Evolutionary conservation across 2,888 invertebrate species (phyloP).

Genomic region (Drosophila ezoana): DNA sequence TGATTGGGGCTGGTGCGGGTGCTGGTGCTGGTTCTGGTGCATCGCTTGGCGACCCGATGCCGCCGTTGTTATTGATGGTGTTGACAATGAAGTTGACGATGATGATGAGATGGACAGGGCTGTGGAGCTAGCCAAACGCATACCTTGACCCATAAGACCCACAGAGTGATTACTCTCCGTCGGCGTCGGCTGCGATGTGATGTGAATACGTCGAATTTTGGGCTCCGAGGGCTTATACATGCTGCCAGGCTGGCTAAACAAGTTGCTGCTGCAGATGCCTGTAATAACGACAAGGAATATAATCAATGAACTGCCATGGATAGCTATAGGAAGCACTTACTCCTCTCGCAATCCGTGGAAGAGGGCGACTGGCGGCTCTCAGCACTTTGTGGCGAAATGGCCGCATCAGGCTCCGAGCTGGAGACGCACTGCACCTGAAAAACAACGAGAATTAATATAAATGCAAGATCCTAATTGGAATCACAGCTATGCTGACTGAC

Average conservation of each 20-base stretch:
- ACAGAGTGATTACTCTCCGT: constrained; percentile 59
- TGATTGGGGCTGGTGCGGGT: constrained; percentile 25
- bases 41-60: constrained; percentile 43
- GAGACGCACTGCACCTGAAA: constrained; percentile 95
- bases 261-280: constrained; percentile 65
- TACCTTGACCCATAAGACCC: constrained; percentile 67
- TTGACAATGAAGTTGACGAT: constrained; percentile 43
- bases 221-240: constrained; percentile 84
- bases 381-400: constrained; percentile 85
- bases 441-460: not conserved
- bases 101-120: constrained; percentile 59
- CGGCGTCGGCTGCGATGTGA: constrained; percentile 73
- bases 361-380: constrained; percentile 85
- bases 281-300: not conserved
- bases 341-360: constrained; percentile 84
- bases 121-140: constrained; percentile 62
- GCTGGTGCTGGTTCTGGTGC: constrained; percentile 47
- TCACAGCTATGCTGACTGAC: constrained; percentile 52
- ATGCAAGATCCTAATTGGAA: not conserved
- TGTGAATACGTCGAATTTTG: constrained; percentile 82
- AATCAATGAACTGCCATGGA: not conserved
- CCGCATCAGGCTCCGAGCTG: constrained; percentile 92
- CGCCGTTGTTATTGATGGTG: constrained; percentile 50
- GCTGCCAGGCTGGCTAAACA: constrained; percentile 75
- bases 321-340: constrained; percentile 57